Conservation (phyloP, 2,113 vertebrate species). For the Aplodontia rufa region DNA sequence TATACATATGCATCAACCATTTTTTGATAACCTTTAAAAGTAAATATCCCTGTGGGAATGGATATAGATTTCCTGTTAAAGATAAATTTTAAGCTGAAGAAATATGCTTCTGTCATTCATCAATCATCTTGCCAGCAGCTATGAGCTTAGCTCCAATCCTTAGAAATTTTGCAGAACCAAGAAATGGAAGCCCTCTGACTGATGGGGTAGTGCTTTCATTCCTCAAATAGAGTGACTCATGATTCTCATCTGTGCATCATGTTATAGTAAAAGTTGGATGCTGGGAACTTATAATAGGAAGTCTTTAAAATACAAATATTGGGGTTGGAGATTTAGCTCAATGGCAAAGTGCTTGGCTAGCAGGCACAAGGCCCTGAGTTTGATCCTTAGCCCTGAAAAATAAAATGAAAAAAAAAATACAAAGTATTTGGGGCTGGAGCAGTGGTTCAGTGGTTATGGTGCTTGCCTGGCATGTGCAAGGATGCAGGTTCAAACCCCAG, state of each 20-base stretch:
- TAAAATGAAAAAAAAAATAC: no score
- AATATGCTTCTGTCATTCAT: constrained; percentile 57
- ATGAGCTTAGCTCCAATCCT: constrained; percentile 62
- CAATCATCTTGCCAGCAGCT: constrained; percentile 64
- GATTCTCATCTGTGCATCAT: not conserved
- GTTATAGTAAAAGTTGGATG: constrained; percentile 14
- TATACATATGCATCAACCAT: not conserved
- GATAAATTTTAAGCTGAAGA: constrained; percentile 52
- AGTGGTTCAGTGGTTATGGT: no score
- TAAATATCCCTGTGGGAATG: constrained; percentile 24
- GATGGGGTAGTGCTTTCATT: not conserved
- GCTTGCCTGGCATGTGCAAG: no score
- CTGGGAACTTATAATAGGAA: not conserved
- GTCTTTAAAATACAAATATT: not conserved
- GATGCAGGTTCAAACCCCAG: no score
- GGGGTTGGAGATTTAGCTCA: no score
- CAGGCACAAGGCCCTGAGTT: no score
- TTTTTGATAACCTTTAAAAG: constrained; percentile 40
- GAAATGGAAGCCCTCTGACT: constrained; percentile 8
- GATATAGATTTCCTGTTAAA: constrained; percentile 23
- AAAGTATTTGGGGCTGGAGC: no score
- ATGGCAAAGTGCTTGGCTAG: no score
- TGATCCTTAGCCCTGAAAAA: no score
- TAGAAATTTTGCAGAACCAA: constrained; percentile 72
- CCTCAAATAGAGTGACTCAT: constrained; percentile 23